phyloP scores from a whole-genome alignment of 2,113 vertebrate genomes.

The Xerus inauris region DNA sequence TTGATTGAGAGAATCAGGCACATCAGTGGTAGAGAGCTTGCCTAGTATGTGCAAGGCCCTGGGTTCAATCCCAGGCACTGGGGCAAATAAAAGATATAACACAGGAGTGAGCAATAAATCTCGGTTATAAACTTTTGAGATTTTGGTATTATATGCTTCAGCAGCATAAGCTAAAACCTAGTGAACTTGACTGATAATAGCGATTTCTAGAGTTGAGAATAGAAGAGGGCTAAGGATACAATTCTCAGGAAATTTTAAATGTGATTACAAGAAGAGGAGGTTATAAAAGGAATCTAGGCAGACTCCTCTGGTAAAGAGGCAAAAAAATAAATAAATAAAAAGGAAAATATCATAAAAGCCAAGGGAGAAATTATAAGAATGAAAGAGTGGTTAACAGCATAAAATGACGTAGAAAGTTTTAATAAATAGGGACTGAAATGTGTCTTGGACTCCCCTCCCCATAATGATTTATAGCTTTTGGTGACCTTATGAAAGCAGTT shows the following conservation, averaged over 20 bases:
- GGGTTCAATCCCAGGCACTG: neutral
- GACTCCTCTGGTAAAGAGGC: neutral
- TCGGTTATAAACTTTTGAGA: neutral
- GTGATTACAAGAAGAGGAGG: neutral
- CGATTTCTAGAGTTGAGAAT: neutral
- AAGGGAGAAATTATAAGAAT: neutral
- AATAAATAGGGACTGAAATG: neutral
- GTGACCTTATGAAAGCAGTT: neutral
- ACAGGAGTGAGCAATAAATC: neutral
- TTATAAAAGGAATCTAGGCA: neutral
- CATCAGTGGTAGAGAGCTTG: neutral
- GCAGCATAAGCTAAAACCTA: neutral
- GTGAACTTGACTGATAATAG: neutral
- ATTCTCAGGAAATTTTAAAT: neutral
- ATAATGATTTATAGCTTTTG: neutral
- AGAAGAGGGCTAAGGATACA: neutral
- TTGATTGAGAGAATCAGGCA: neutral
- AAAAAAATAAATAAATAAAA: too few species aligned
- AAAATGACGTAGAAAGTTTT: neutral
- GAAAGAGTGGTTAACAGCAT: neutral
- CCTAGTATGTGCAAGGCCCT: neutral
- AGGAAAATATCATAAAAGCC: neutral
- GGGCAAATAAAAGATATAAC: neutral
- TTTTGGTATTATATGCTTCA: neutral
- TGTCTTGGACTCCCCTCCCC: neutral